phyloP scores from a whole-genome alignment of 2,113 vertebrate genomes.

The Danionella cerebrum region DNA sequence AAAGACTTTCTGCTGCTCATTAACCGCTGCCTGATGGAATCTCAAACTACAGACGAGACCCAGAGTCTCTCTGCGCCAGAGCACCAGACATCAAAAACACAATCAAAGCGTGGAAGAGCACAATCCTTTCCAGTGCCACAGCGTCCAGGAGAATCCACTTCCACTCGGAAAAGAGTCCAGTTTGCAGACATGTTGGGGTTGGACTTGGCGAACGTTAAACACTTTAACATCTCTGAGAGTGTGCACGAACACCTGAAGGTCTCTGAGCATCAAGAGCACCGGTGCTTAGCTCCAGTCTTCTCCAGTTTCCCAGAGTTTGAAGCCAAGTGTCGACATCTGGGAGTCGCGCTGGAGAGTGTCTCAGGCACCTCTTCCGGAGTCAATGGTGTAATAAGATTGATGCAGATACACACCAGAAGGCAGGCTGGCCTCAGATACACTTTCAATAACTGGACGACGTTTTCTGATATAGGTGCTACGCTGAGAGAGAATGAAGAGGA shows the following conservation, averaged over 20 bases:
- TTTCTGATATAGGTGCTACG: slow-evolving; percentile 52
- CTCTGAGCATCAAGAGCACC: background rate
- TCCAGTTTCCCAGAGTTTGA: slow-evolving; percentile 7
- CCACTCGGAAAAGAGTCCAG: slow-evolving; percentile 62
- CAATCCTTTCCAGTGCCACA: slow-evolving; percentile 1
- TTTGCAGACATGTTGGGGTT: slow-evolving; percentile 70
- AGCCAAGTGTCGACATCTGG: slow-evolving; percentile 47
- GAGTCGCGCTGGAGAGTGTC: slow-evolving; percentile 62
- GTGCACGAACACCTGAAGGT: too few relatives aligned
- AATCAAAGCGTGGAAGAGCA: background rate
- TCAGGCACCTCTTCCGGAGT: slow-evolving; percentile 43
- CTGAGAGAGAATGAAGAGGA: background rate
- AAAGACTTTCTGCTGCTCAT: background rate
- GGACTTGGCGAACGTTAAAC: slow-evolving; percentile 64
- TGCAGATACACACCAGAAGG: slow-evolving; percentile 44
- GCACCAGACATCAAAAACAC: background rate
- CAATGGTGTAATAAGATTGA: slow-evolving; percentile 54
- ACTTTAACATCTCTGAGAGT: slow-evolving; percentile 65
- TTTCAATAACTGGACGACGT: slow-evolving; percentile 69
- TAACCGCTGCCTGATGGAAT: background rate
- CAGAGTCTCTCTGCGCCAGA: background rate
- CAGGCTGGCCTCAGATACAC: slow-evolving; percentile 66
- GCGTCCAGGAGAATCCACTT: background rate
- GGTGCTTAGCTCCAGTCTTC: slow-evolving; percentile 36
- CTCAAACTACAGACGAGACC: background rate